Evolutionary conservation across 2,797 vertebrate genomes (phyloP).

Genomic region (Pogoniulus pusillus): DNA sequence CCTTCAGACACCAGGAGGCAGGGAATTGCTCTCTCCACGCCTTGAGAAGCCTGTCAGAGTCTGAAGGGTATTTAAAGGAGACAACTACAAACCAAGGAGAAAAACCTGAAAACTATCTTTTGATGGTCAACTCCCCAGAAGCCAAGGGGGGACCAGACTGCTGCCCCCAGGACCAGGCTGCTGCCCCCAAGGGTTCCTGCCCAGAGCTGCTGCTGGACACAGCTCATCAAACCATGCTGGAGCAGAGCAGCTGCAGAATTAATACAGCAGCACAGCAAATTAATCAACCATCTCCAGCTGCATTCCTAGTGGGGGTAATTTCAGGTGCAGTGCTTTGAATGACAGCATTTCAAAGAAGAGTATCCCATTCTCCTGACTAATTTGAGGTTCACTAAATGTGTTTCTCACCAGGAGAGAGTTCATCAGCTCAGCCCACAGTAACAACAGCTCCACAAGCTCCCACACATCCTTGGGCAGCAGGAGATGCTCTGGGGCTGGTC

Average conservation of each 20-base stretch:
- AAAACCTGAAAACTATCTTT: conserved; percentile 78
- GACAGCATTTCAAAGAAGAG: neutral
- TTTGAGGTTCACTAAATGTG: conserved; percentile 7
- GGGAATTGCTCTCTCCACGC: neutral
- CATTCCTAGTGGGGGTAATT: conserved; percentile 60
- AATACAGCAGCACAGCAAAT: conserved; percentile 74
- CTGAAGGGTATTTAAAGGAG: conserved; percentile 80
- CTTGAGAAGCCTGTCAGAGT: neutral
- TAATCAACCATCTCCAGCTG: conserved; percentile 69
- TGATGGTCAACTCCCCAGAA: conserved; percentile 78
- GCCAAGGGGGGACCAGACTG: conserved; percentile 66
- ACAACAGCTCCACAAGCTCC: neutral
- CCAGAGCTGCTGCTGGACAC: neutral
- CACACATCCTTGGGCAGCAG: rapidly evolving
- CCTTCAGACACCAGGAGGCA: neutral
- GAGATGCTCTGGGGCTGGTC: neutral
- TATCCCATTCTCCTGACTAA: neutral
- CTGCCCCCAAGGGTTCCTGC: conserved; percentile 75
- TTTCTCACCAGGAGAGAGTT: neutral
- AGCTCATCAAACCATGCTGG: conserved; percentile 58
- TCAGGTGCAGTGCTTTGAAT: neutral
- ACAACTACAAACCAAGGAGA: conserved; percentile 22
- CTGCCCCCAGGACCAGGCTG: conserved; percentile 74
- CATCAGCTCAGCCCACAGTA: neutral
- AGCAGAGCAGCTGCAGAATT: conserved; percentile 64